Percentiles rank a stretch among this genome's conserved stretches.
Conservation (phyloP, 2,888 invertebrate species). For the Scaptomyza parva region DNA sequence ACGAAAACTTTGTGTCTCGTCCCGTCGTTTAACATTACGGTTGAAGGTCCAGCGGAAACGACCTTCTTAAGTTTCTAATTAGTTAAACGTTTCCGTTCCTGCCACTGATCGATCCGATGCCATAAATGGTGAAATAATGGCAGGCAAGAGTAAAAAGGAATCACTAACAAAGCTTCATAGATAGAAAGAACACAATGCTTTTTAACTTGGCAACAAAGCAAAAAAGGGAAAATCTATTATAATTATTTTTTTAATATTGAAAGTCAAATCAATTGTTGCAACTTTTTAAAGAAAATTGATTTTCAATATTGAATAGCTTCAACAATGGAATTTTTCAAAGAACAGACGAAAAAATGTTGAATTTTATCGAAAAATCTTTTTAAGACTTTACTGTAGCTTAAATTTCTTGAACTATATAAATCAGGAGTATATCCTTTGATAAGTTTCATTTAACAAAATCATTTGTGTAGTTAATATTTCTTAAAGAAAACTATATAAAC, state of each 20-base stretch:
- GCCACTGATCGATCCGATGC: conserved; percentile 26
- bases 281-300: not conserved
- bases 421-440: no score
- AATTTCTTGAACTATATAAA: not conserved
- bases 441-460: no score
- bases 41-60: not conserved
- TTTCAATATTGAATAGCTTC: not conserved
- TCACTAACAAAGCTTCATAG: conserved; percentile 1
- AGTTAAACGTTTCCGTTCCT: conserved; percentile 30
- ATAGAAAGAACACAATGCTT: conserved; percentile 8
- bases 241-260: not conserved
- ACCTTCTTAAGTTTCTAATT: conserved; percentile 40
- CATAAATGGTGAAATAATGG: conserved; percentile 23
- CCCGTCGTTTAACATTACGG: conserved; percentile 23
- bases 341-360: not conserved
- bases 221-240: not conserved
- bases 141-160: not conserved
- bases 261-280: not conserved
- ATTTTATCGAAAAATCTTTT: not conserved
- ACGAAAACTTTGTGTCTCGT: conserved; percentile 8
- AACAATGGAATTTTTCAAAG: not conserved
- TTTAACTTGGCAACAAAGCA: conserved; percentile 25
- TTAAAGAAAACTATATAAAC: no score
- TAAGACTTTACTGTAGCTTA: no score
- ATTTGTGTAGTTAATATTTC: no score